Evolutionary conservation across 2,888 invertebrate genomes (phyloP), one percentile per base, ranked within the genome.

Genomic region (Diarsia dahlii): DNA sequence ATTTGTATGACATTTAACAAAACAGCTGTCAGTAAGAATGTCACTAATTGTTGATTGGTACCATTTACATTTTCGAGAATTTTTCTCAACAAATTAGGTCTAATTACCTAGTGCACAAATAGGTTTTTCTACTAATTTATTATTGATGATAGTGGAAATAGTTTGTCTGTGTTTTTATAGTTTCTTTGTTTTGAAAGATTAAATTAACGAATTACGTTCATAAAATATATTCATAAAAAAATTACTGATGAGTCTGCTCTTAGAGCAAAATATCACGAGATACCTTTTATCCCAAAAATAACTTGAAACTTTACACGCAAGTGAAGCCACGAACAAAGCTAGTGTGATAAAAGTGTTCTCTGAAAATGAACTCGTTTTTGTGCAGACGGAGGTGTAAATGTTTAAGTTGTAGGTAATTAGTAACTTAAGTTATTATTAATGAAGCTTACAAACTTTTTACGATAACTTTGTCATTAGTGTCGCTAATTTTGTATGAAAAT

Each of bases 11-110:
- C 3, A n/a, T 71, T 77, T 34, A 69, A 45, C 63, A 56, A 54
- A 73, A 56, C 67, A 78, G 63, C 74, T 78, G 81, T 62, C 78
- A 58, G 20, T 69, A 34, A 46, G 0, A 45, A 46, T 15, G n/a
- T 45, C 9, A n/a, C 18, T 74, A 73, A 73, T 73, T 82, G 20
- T 18, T 39, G 5, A 56, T 66, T 71, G 46, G 60, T 13, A 34
- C 13, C 13, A 54, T 71, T 63, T 50, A 60, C 46, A 48, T 46
- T 66, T 9, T 67, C 18, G 48, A 45, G 39, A 39, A 70, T 70
- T 46, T 28, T 72, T 56, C 15, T 70, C 10, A 67, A 48, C 46
- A 54, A 52, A 71, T 78, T 64, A 45, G 12, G 12, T 63, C 6
- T 70, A 65, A 69, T 80, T 74, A n/a, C n/a, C n/a, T n/a, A 74